These are phyloP conservation scores for Druon quercuslanigerum DNA, from an alignment of 1,140 invertebrate genomes.

Conservation along the genomic window DNA sequence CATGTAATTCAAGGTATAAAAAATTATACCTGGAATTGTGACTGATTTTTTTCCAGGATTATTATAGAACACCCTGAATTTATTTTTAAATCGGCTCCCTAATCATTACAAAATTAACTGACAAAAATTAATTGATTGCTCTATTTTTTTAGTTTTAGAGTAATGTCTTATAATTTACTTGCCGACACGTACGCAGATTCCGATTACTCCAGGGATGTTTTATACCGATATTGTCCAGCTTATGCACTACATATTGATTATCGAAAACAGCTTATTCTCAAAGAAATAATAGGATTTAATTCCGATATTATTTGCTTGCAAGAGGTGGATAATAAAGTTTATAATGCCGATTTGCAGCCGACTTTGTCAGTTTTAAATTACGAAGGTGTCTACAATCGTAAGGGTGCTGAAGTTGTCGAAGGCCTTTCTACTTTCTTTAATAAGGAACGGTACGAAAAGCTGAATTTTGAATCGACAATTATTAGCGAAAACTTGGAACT, in stretches of 20 bases:
- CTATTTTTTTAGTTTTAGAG: constrained; percentile 81
- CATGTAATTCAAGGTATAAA: too few species aligned
- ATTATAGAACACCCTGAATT: too few species aligned
- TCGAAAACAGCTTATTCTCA: constrained; percentile 87
- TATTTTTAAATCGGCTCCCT: too few species aligned
- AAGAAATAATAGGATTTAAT: constrained; percentile 92
- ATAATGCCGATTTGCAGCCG: constrained; percentile 82
- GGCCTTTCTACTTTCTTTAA: constrained; percentile 88
- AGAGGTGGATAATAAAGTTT: constrained; percentile 92
- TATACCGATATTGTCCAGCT: constrained; percentile 88
- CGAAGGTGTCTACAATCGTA: constrained; percentile 80
- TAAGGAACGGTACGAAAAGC: constrained; percentile 78
- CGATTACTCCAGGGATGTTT: constrained; percentile 81
- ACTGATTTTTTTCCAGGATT: too few species aligned
- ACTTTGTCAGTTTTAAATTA: constrained; percentile 78
- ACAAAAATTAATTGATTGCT: constrained; percentile 29
- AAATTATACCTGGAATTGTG: too few species aligned
- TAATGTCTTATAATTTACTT: constrained; percentile 92
- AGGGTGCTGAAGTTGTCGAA: constrained; percentile 85
- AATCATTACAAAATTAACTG: constrained; percentile 28
- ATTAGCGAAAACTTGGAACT: constrained; percentile 78
- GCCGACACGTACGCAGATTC: constrained; percentile 92
- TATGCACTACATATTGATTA: constrained; percentile 89
- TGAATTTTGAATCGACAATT: constrained; percentile 61
- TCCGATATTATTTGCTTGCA: constrained; percentile 93